Conservation (phyloP, 37 sponge, comb jelly and placozoan genomes). For the Crambe crambe region DNA sequence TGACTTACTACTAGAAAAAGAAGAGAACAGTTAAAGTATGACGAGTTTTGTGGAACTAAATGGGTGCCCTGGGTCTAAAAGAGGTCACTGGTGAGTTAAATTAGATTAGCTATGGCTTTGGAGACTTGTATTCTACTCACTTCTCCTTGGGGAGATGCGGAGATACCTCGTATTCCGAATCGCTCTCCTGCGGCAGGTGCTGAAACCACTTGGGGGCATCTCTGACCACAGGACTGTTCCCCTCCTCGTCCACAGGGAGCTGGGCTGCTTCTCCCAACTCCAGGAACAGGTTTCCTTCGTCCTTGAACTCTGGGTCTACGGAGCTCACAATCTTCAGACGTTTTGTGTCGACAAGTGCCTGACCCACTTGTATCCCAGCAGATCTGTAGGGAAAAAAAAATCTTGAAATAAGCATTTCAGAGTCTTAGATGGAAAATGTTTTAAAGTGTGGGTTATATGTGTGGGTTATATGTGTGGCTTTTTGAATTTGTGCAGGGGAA, state of each 20-base stretch:
- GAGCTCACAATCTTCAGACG: conserved; percentile 62
- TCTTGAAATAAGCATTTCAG: not conserved
- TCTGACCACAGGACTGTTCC: conserved; percentile 16
- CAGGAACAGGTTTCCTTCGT: conserved; percentile 53
- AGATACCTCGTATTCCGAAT: conserved; percentile 21
- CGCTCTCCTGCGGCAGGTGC: conserved; percentile 26
- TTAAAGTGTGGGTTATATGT: too few relatives aligned
- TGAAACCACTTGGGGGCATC: conserved; percentile 75
- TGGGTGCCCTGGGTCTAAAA: too few relatives aligned
- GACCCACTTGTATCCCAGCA: conserved; percentile 63
- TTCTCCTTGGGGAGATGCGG: not conserved
- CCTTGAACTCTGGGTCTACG: conserved; percentile 38
- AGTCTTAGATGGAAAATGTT: too few relatives aligned
- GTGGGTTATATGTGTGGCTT: too few relatives aligned
- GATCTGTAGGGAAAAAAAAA: too few relatives aligned
- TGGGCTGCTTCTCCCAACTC: conserved; percentile 57
- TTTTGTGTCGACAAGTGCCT: conserved; percentile 77
- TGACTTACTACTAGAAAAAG: not conserved
- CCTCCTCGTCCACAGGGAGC: not conserved
- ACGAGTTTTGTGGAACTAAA: too few relatives aligned
- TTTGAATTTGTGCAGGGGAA: too few relatives aligned
- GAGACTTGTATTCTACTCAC: too few relatives aligned
- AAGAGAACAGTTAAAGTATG: too few relatives aligned
- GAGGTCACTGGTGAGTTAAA: too few relatives aligned
- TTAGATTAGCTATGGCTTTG: too few relatives aligned